Base-by-base conservation (phyloP, 2,797 vertebrate species). In the Danio jaintianensis region DNA sequence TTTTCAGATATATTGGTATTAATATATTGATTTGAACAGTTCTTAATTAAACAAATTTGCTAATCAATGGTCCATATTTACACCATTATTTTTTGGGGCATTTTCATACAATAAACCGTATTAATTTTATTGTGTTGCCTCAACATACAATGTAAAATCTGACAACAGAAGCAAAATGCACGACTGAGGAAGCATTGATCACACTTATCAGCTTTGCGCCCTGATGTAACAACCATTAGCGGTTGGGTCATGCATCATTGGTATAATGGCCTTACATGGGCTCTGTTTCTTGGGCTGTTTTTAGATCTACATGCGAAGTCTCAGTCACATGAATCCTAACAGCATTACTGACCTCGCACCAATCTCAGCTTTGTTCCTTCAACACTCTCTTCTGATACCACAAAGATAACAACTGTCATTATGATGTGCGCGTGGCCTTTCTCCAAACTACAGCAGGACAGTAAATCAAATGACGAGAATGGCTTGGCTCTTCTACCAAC, bases 341-440 rank as follows among this genome's bases (percentile, higher is more conserved):
- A 53, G 48, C 53, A 4, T 20, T 20, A 47, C 59, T 76, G 78
- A 81, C 83, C 73, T 75, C 15, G n/a, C 53, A 75, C 61, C 64
- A 83, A 83, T 76, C 56, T 67, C 72, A 63, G 59, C 59, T 66
- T 81, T 69, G 77, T 75, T 82, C 68, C 45, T 42, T 78, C 75
- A 75, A 66, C 75, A 78, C 53, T 40, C 40, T 50, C 29, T 53
- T 43, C 56, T 66, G 47, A 79, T 67, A n/a, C 75, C 61, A 61
- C 36, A 72, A n/a, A n/a, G 55, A 82, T 80, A 80, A 29, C 64
- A 58, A 38, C 58, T 50, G 71, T 50, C 71, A 82, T 55, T 42
- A 59, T 73, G 42, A 78, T n/a, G 8, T 58, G 29, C 2, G 13
- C 11, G 29, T 58, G 68, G 50, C 75, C 18, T 72, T 77, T 72